These are phyloP conservation scores for Pocillopora meandrina DNA, from an alignment of 92 coral and sea anemone genomes.

Conservation along the genomic window DNA sequence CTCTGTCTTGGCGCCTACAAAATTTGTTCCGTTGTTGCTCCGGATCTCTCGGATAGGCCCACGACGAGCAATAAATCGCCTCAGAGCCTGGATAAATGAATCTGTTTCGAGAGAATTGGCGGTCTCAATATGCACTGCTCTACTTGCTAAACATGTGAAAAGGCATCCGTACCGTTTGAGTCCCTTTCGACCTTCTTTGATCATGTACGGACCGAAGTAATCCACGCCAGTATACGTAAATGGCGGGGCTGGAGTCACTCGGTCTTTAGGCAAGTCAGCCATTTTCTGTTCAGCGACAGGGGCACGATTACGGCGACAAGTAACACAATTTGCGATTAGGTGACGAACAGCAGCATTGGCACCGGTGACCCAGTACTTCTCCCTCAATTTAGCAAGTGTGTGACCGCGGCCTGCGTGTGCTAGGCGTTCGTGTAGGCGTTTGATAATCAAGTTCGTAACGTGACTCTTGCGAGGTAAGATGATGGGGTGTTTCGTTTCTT, in stretches of 20 bases:
- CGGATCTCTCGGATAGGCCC: constrained; percentile 56
- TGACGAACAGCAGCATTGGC: constrained; percentile 56
- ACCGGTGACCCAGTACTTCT: constrained; percentile 67
- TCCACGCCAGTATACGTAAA: constrained; percentile 47
- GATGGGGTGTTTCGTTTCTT: constrained; percentile 53
- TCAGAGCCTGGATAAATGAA: constrained; percentile 54
- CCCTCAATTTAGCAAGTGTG: constrained; percentile 56
- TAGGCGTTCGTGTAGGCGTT: constrained; percentile 37
- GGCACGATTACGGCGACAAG: constrained; percentile 36
- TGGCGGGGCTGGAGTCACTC: constrained; percentile 43
- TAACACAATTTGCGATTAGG: constrained; percentile 52
- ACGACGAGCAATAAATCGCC: constrained; percentile 65
- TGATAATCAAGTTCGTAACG: constrained; percentile 55
- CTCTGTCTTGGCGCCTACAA: constrained; percentile 58
- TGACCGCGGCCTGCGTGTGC: constrained; percentile 77
- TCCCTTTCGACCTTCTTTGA: constrained; percentile 59
- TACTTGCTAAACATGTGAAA: constrained; percentile 69
- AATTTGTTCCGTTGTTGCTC: constrained; percentile 64
- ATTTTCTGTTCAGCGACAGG: constrained; percentile 39
- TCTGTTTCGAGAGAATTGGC: constrained; percentile 62
- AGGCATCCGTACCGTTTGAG: constrained; percentile 57
- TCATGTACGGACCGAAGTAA: constrained; percentile 47
- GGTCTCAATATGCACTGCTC: constrained; percentile 64
- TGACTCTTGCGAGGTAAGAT: constrained; percentile 64
- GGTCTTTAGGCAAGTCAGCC: constrained; percentile 46